Percentiles rank a stretch among this genome's conserved stretches.
phyloP scores from a whole-genome alignment of 2,888 invertebrate genomes.

The Malthinus flaveolus region DNA sequence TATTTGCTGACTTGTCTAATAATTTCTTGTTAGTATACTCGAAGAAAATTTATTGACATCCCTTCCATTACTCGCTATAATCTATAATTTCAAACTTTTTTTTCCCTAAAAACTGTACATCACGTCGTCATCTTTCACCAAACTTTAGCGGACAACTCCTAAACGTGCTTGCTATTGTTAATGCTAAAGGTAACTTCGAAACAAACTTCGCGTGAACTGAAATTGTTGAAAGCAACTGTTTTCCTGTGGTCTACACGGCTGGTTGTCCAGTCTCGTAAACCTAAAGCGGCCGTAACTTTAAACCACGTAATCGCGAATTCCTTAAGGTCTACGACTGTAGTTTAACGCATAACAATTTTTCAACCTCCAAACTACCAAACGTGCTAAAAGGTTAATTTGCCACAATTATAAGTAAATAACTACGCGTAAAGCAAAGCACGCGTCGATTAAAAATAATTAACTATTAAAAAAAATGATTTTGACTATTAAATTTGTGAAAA shows the following conservation, averaged over 20 bases:
- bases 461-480: too few species aligned
- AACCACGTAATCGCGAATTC: neutral
- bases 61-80: too few species aligned
- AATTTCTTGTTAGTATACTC: neutral
- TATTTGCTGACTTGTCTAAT: slow-evolving; percentile 6
- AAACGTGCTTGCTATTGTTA: neutral
- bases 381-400: too few species aligned
- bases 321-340: too few species aligned
- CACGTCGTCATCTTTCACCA: neutral
- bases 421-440: too few species aligned
- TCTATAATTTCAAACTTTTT: too few species aligned
- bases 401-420: too few species aligned
- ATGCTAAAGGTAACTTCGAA: neutral
- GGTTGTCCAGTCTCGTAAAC: slow-evolving; percentile 1
- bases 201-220: neutral
- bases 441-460: too few species aligned
- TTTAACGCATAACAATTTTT: too few species aligned
- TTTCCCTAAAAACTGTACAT: too few species aligned
- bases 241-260: neutral
- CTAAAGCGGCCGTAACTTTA: neutral
- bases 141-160: neutral
- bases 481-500: slow-evolving; percentile 24
- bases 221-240: neutral
- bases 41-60: too few species aligned
- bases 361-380: too few species aligned